phyloP scores from a whole-genome alignment of 2,797 vertebrate genomes.

The Coregonus suidteri region DNA sequence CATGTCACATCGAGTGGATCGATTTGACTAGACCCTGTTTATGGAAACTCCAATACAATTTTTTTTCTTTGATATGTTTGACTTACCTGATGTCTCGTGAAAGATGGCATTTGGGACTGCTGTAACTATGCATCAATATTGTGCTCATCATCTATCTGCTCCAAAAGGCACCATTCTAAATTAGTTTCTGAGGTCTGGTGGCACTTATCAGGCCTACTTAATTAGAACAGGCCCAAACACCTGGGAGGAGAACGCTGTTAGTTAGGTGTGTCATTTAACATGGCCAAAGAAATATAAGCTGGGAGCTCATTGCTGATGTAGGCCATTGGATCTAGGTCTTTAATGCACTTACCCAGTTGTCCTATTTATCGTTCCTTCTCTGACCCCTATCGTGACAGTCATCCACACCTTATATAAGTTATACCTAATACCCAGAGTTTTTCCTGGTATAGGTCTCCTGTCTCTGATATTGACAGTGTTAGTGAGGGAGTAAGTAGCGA shows the following conservation, averaged over 20 bases:
- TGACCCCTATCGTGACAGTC: not conserved
- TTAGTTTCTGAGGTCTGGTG: constrained; percentile 3
- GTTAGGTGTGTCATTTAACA: not conserved
- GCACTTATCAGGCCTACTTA: not conserved
- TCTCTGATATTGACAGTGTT: constrained; percentile 25
- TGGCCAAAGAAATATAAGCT: not conserved
- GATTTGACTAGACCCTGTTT: not conserved
- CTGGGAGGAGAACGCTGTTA: not conserved
- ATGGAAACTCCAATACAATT: not conserved
- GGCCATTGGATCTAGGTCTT: not conserved
- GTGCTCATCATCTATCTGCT: not conserved
- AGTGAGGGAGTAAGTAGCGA: constrained; percentile 53
- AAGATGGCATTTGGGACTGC: not conserved
- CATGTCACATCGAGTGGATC: not conserved
- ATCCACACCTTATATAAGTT: constrained; percentile 32
- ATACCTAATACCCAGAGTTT: too few relatives aligned
- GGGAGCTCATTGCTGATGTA: not conserved
- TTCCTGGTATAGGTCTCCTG: too few relatives aligned
- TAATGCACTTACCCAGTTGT: not conserved
- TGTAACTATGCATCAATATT: not conserved
- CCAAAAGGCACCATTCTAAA: not conserved
- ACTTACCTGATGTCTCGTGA: not conserved
- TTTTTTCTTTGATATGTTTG: not conserved
- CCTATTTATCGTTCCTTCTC: not conserved
- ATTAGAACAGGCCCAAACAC: not conserved